Base-by-base conservation (phyloP, 2,888 invertebrate genomes). In the Drosophila nigricruria region DNA sequence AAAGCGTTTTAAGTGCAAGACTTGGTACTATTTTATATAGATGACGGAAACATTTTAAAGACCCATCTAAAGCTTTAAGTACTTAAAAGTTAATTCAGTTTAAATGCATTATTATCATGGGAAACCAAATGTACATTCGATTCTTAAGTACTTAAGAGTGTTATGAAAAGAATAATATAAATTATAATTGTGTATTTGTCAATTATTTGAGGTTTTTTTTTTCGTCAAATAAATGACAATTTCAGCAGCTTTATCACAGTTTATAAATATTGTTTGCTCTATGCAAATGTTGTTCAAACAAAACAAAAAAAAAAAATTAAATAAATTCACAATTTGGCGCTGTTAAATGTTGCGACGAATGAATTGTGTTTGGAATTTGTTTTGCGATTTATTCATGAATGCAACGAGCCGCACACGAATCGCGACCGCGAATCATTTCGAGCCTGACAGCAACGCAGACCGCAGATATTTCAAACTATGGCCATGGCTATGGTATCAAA, bases 351-450 rank as follows among this genome's bases (percentile, higher is more conserved):
- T 53, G 63, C 78, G 45, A 40, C 38, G 38, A 38, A 50, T 60
- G 34, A 23, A 58, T 62, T 45, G 53, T 32, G 59, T 59, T 65
- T 47, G 2, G 47, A 59, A 57, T 66, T 54, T 64, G 34, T 50
- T 54, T 56, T 12, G 38, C 70, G 67, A 62, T 75, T 77, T 75
- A 77, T 79, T 71, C 71, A 77, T 64, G 76, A 74, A 52, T 65
- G 70, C 77, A 73, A 58, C 66, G 79, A 78, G 34, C 65, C 61
- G 60, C 43, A 64, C 61, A 49, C 59, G 52, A 68, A 34, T 27
- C 30, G 38, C 66, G 59, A 79, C 76, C 77, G 38, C 77, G 77
- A 79, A 64, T 75, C 76, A 75, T 77, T 78, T 73, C 23, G 18
- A 54, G 69, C 50, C 61, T 52, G 78, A 78, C 64, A 43, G 54